Evolutionary conservation across 2,797 vertebrate species (phyloP).

Genomic region (Xiphophorus birchmanni): DNA sequence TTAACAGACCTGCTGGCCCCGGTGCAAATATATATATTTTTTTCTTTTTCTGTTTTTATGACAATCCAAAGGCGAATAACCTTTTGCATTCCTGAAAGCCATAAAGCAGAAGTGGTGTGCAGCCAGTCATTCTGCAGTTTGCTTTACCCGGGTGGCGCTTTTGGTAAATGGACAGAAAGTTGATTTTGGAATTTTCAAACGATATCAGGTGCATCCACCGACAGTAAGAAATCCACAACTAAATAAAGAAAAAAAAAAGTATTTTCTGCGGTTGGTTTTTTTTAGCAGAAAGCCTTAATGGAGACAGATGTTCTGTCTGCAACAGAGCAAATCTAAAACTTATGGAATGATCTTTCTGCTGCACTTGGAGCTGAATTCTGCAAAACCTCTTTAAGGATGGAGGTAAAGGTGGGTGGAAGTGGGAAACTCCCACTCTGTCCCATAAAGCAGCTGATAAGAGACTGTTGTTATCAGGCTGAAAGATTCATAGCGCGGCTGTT

Average conservation of each 20-base stretch:
- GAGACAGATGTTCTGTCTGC: not conserved
- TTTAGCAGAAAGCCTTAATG: not conserved
- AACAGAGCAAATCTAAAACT: not conserved
- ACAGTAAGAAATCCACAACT: not conserved
- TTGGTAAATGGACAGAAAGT: not conserved
- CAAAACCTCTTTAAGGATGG: constrained; percentile 19
- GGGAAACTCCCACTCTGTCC: constrained; percentile 58
- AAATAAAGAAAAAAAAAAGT: not conserved
- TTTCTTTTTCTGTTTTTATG: constrained; percentile 38
- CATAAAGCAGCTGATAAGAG: constrained; percentile 70
- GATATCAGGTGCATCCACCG: not conserved
- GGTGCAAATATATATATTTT: not conserved
- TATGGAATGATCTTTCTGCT: not conserved
- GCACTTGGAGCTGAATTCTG: not conserved
- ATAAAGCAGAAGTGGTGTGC: constrained; percentile 43
- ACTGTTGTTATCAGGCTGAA: constrained; percentile 61
- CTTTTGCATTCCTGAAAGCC: constrained; percentile 50
- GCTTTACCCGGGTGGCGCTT: not conserved
- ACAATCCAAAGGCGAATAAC: constrained; percentile 45
- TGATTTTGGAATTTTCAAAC: not conserved
- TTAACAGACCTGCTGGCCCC: constrained; percentile 3
- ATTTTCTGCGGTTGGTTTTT: not conserved
- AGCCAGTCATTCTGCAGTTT: constrained; percentile 27
- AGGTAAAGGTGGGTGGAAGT: constrained; percentile 14
- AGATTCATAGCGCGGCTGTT: constrained; percentile 64